Evolutionary conservation across 2,797 vertebrate genomes (phyloP).

Genomic region (Phrynocephalus vlangalii): DNA sequence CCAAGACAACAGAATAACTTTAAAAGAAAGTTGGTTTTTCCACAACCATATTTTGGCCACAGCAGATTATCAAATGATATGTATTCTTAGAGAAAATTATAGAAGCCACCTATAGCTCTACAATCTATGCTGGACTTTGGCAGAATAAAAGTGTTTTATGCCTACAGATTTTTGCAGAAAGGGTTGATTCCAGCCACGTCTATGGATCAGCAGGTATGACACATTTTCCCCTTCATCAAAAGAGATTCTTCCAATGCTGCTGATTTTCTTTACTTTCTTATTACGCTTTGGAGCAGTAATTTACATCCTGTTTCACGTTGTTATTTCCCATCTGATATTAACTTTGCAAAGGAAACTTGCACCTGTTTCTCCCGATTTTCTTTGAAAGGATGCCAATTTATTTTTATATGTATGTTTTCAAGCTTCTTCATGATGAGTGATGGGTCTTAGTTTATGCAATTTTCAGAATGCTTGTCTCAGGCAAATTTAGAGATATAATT

Average conservation of each 20-base stretch:
- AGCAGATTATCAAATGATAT: neutral
- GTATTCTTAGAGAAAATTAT: neutral
- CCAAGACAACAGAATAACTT: neutral
- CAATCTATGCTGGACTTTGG: neutral
- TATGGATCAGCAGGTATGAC: neutral
- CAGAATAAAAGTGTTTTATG: neutral
- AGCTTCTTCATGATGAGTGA: slow-evolving; percentile 26
- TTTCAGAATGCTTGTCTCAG: slow-evolving; percentile 49
- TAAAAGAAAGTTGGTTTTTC: neutral
- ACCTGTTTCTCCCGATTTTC: slow-evolving; percentile 41
- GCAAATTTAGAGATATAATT: slow-evolving; percentile 58
- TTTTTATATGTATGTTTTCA: slow-evolving; percentile 59
- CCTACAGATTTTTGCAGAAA: neutral
- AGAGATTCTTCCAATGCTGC: neutral
- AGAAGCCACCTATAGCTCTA: neutral
- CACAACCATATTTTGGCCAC: neutral
- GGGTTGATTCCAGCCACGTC: neutral
- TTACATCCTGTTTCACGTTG: slow-evolving; percentile 29
- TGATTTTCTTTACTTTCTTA: slow-evolving; percentile 4
- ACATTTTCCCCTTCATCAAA: slow-evolving; percentile 1
- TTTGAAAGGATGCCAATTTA: slow-evolving; percentile 48
- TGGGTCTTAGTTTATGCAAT: slow-evolving; percentile 53
- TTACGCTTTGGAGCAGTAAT: neutral
- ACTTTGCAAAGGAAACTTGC: slow-evolving; percentile 50
- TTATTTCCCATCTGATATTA: slow-evolving; percentile 27